Conservation (phyloP, 92 coral and sea anemone genomes). For the Zoanthus sansibaricus region DNA sequence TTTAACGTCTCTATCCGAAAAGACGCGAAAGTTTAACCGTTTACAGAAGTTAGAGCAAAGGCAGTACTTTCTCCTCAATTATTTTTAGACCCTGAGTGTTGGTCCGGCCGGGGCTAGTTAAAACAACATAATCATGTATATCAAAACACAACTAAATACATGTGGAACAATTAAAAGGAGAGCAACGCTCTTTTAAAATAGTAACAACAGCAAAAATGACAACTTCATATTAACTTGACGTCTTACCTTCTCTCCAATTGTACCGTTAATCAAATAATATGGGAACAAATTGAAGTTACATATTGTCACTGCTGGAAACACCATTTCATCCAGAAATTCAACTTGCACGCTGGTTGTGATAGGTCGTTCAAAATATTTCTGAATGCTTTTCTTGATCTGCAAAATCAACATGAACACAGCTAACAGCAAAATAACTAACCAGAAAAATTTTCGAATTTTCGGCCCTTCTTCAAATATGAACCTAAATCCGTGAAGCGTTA, state of each 20-base stretch:
- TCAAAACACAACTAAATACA: no score
- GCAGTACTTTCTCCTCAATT: no score
- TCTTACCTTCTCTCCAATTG: conserved; percentile 97
- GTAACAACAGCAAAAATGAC: background rate
- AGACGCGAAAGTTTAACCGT: no score
- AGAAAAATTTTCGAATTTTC: conserved; percentile 80
- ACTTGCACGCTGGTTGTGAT: conserved; percentile 96
- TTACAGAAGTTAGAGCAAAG: no score
- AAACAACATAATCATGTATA: no score
- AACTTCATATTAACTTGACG: background rate
- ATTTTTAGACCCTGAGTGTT: no score
- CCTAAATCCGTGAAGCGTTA: conserved; percentile 96
- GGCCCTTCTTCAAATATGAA: conserved; percentile 93
- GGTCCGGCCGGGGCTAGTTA: no score
- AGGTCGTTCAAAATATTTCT: conserved; percentile 94
- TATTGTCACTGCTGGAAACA: conserved; percentile 95
- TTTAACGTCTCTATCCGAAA: no score
- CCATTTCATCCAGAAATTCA: conserved; percentile 90
- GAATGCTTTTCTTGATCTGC: conserved; percentile 90
- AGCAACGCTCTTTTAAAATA: no score
- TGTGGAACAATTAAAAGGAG: no score
- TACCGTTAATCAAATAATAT: conserved; percentile 91
- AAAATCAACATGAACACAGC: conserved; percentile 83
- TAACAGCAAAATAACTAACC: conserved; percentile 77
- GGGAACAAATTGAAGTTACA: conserved; percentile 97